Base-by-base conservation (phyloP, 2,797 vertebrate genomes). In the Scolopax rusticola region DNA sequence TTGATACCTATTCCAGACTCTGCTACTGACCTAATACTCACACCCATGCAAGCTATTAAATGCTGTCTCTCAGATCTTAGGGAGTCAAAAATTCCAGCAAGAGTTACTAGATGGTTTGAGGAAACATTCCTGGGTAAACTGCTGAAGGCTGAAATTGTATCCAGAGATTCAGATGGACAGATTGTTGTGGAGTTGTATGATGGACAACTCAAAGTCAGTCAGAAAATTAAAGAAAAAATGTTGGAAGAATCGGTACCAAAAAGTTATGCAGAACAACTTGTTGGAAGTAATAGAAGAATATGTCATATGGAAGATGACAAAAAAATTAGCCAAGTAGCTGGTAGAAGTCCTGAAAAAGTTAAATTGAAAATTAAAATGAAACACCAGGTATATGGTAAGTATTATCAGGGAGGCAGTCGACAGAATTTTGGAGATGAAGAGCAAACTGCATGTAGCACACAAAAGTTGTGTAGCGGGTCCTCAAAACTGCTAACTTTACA, bases 1-100 rank as follows among this genome's bases (percentile, higher is more conserved):
- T 95, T 99, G 65, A 83, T 98, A 40, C 96, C 97, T 57, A 98
- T 99, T 96, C 98, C 98, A 36, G 94, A 95, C 81, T 97, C 97
- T 87, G 98, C 98, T 30, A 77, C 79, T 74, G 98, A 99, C 77
- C 84, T 99, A 86, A 78, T 99, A 50, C 97, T 98, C 91, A 98
- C 96, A 17, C 99, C 99, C n/a, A 98, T 99, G 98, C 99, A 99
- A 97, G 99, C 99, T 71, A 41, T 99, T 94, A 98, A 97, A 73
- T 99, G 98, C 91, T 97, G 87, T 85, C 98, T 99, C 24, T 96
- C 96, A 40, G 97, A 96, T 87, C 96, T 99, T 95, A 94, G 95
- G 53, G 97, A 97, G 63, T 50, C 84, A 45, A 91, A 98, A 77
- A 89, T 98, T 91, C 97, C 98, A 84, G 68, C 95, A 65, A 97